These are phyloP conservation scores for Melinopterus prodromus DNA, from an alignment of 2,888 invertebrate species.

Conservation along the genomic window DNA sequence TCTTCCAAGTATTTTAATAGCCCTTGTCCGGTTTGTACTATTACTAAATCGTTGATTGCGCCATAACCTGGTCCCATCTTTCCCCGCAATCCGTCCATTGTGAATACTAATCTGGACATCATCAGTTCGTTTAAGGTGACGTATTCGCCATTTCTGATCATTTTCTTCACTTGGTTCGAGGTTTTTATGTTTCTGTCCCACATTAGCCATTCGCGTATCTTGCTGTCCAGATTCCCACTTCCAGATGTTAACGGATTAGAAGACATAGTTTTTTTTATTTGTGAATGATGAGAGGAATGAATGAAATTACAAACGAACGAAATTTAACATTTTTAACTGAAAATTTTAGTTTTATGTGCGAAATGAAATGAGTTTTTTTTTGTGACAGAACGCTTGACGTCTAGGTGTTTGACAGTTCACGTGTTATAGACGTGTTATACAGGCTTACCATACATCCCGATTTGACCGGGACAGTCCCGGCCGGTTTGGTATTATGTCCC, in stretches of 20 bases:
- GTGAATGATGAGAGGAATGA: neutral
- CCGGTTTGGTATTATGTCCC: too few relatives aligned
- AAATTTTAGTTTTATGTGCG: too few relatives aligned
- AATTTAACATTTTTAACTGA: neutral
- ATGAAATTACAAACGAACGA: neutral
- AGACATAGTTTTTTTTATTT: neutral
- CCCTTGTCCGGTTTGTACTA: conserved; percentile 94
- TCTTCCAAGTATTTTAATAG: conserved; percentile 78
- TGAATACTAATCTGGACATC: conserved; percentile 79
- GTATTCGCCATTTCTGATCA: conserved; percentile 66
- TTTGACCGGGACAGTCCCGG: too few relatives aligned
- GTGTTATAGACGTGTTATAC: too few relatives aligned
- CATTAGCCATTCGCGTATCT: conserved; percentile 75
- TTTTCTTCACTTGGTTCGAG: conserved; percentile 66
- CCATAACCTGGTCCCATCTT: conserved; percentile 93
- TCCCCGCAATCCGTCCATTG: conserved; percentile 93
- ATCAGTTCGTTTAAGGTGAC: conserved; percentile 71
- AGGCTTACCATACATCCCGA: too few relatives aligned
- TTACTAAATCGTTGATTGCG: conserved; percentile 95
- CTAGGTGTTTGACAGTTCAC: too few relatives aligned
- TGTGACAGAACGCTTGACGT: too few relatives aligned
- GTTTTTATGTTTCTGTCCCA: conserved; percentile 81
- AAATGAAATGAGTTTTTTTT: too few relatives aligned
- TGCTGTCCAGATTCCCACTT: conserved; percentile 67
- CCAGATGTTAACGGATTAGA: conserved; percentile 56